Evolutionary conservation across 1,140 invertebrate species (phyloP), one percentile per base, ranked within the genome.

Genomic region (Vollenhovia emeryi): DNA sequence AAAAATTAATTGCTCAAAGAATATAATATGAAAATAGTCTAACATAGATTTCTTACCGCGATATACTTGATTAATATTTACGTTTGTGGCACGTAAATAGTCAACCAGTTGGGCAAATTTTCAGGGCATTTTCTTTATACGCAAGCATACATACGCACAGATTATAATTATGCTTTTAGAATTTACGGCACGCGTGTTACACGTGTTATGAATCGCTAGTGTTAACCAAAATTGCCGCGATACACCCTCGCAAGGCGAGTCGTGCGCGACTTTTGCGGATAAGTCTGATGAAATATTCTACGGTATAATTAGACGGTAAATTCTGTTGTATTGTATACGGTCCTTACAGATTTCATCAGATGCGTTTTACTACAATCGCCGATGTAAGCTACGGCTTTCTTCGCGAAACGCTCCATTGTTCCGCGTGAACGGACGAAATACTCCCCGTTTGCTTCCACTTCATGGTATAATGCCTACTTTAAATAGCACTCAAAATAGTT

Each of bases 301-400:
- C 48, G 6, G 43, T 85, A 52, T 87, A 75, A 87, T 87, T 87
- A 52, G 33, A 87, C 66, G 52, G 59, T 80, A 87, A 87, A 80
- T 87, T 87, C 40, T 21, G 55, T 55, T 48, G 11, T 55, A 69
- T 40, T 80, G 64, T 80, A 33, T 24, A 24, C 59, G 43, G 30
- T 40, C 21, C 24, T 80, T 55, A 80, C 43, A 43, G 33, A 55
- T 52, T 52, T 18, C 48, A 45, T 80, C 24, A 21, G 43, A 64
- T 30, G 8, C 60, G 30, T 24, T 52, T n/a, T 43, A 52, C 75
- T 21, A n/a, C 43, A 78, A 66, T 79, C 21, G 5, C 45, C 30
- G n/a, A 36, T 36, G 30, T 40, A 66, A 66, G 27, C 15, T 50
- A 40, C 21, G 30, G 21, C 43, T 40, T 66, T 52, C 59, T 52